Percentiles rank a stretch among this genome's conserved stretches.
Conservation (phyloP, 2,797 vertebrate species). For the Botia kubotai region DNA sequence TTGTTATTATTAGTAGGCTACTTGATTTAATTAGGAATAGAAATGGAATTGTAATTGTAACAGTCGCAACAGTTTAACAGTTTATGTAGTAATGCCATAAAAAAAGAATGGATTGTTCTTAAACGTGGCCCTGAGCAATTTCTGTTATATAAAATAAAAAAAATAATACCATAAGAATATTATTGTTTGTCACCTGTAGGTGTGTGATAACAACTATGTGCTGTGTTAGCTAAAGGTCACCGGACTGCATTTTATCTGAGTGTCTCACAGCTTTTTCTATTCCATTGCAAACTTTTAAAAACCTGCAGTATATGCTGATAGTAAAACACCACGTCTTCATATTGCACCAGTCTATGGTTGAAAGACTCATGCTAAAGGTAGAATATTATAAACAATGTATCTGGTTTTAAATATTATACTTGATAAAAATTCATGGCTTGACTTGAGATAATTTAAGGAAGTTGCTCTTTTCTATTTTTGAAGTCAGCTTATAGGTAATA, state of each 20-base stretch:
- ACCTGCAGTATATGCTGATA: too few species aligned
- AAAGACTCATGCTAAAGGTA: not conserved
- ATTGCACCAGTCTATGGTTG: not conserved
- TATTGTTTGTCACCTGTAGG: constrained; percentile 19
- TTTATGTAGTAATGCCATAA: not conserved
- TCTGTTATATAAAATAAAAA: not conserved
- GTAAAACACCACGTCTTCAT: too few species aligned
- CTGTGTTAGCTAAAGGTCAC: not conserved
- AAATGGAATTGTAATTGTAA: not conserved
- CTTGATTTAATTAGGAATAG: not conserved
- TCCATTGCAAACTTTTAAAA: too few species aligned
- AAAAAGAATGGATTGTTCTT: constrained; percentile 27
- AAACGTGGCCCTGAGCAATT: not conserved
- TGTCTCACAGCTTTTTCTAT: not conserved
- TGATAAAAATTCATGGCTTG: too few species aligned
- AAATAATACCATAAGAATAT: not conserved
- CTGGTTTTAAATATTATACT: not conserved
- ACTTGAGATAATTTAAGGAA: not conserved
- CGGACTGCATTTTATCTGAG: constrained; percentile 24
- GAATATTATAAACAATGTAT: not conserved
- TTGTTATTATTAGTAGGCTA: not conserved
- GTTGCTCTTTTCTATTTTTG: not conserved
- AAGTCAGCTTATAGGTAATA: not conserved
- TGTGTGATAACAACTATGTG: constrained; percentile 11
- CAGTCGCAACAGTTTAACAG: not conserved